Conservation (phyloP, 2,888 invertebrate species). For the Elmis aenea region DNA sequence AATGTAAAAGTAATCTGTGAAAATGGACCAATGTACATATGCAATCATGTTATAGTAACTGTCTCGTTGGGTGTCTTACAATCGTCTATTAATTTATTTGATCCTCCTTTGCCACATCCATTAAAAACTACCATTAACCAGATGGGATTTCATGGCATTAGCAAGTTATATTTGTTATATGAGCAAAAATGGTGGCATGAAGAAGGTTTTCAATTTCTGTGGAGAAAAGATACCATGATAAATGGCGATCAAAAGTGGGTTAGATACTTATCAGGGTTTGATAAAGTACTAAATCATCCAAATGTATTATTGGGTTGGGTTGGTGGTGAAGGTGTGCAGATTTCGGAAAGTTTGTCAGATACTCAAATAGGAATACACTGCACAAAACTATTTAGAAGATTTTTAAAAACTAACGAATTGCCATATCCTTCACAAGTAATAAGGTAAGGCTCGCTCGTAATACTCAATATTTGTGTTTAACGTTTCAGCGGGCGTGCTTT, state of each 20-base stretch:
- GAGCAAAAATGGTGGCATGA: slow-evolving; percentile 58
- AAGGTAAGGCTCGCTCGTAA: too few species aligned
- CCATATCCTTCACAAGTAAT: slow-evolving; percentile 48
- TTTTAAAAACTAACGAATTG: slow-evolving; percentile 47
- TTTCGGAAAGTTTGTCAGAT: slow-evolving; percentile 52
- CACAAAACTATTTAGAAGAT: slow-evolving; percentile 48
- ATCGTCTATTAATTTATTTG: slow-evolving; percentile 48
- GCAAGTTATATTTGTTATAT: slow-evolving; percentile 64
- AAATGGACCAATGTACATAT: slow-evolving; percentile 32
- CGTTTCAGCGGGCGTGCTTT: too few species aligned
- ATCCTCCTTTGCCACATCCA: slow-evolving; percentile 52
- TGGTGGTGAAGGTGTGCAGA: slow-evolving; percentile 55
- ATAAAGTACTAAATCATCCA: slow-evolving; percentile 50
- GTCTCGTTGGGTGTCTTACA: slow-evolving; percentile 61
- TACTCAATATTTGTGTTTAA: too few species aligned
- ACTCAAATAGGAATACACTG: slow-evolving; percentile 51
- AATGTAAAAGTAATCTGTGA: slow-evolving; percentile 31
- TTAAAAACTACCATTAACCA: slow-evolving; percentile 48
- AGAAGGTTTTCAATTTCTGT: slow-evolving; percentile 57
- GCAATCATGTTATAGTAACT: slow-evolving; percentile 59
- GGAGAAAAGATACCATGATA: slow-evolving; percentile 37
- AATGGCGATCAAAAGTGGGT: slow-evolving; percentile 49
- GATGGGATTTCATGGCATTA: slow-evolving; percentile 58
- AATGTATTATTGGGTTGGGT: slow-evolving; percentile 62
- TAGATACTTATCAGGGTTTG: slow-evolving; percentile 60